Base-by-base conservation (phyloP, 1,140 invertebrate genomes). In the Diplogasteroides magnus region DNA sequence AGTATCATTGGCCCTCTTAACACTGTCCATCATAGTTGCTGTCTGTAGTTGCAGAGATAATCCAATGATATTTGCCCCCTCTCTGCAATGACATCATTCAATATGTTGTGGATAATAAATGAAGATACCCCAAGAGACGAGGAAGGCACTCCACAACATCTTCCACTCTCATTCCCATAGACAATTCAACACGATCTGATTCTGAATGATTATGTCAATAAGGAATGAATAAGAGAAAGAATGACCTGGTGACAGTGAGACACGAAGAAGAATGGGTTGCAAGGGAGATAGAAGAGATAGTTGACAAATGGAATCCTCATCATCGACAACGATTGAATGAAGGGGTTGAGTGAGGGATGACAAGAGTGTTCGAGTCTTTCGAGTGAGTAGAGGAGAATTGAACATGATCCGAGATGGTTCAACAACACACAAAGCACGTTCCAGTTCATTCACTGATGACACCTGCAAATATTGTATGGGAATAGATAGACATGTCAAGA, bases 351-450 rank as follows among this genome's bases (percentile, higher is more conserved):
- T 48, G 37, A 48, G 19, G 37, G 19, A 19, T 48, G 37, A 11
- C 61, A 94, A 92, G 86, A 92, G 90, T 61, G 89, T 88, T 77
- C 98, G 90, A 82, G 94, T 92, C 28, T 91, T 93, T 23, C 89
- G 87, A 69, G 92, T 92, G 83, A 97, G 97, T 73, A 92, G 92
- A 0, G 95, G 94, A 86, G 98, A 97, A 55, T 94, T 93, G 85
- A 94, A 98, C 77, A 98, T 93, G 71, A 98, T 95, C 74, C 90
- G 89, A 6, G 88, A 88, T 0, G 92, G 87, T 25, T 14, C 6
- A 37, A 72, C 59, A 23, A 66, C 26, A 59, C 14, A 64, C 48
- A 37, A 26, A 15, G 63, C 73, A 1, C 48, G 58, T n/a, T 77
- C 74, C 14, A 74, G 23, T 23, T 82, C 83, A 85, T 6, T 19